Evolutionary conservation across 2,113 vertebrate species (phyloP), one percentile per base, ranked within the genome.

Genomic region (Xyliphius kryptos): DNA sequence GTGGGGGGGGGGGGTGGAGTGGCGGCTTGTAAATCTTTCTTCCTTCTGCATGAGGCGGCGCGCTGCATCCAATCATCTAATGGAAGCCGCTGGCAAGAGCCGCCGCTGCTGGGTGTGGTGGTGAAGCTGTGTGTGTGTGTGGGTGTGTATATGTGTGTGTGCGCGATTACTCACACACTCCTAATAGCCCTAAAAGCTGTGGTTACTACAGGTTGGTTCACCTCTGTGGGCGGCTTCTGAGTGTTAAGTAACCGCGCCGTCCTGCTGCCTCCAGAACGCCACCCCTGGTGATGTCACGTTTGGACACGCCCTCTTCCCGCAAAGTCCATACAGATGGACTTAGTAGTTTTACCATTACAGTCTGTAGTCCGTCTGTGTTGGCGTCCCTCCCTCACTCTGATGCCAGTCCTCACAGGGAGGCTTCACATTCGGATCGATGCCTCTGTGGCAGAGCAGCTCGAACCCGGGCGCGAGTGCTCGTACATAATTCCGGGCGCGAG

Each of bases 31-130:
- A 5, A 50, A 13, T 49, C 17, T 57, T 43, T 41, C 53, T 57
- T 44, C 36, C 20, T 6, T 46, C n/a, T 46, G 13, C 40, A 41
- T 41, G 40, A 41, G 40, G 3, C 40, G 40, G 10, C 14, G 77
- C 59, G 67, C 67, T 66, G 76, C 70, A 81, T 63, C 77, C 76
- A 82, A 84, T 84, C 79, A 81, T 63, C 52, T 79, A 83, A 85
- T 83, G 82, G 83, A 70, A 76, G 51, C 56, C 66, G 51, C 53
- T 49, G 46, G 17, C 71, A 65, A 59, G 44, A 26, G 26, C 7
- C 26, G 2, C 26, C 47, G 12, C 12, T 22, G 37, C 17, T 55
- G 38, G 61, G 32, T 48, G 53, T 52, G 56, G 50, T 17, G 36
- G 46, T 47, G 56, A 44, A 5, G 52, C 55, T 22, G 44, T 69